Evolutionary conservation across 2,888 invertebrate species (phyloP), one percentile per base, ranked within the genome.

Genomic region (Drosophila colorata): DNA sequence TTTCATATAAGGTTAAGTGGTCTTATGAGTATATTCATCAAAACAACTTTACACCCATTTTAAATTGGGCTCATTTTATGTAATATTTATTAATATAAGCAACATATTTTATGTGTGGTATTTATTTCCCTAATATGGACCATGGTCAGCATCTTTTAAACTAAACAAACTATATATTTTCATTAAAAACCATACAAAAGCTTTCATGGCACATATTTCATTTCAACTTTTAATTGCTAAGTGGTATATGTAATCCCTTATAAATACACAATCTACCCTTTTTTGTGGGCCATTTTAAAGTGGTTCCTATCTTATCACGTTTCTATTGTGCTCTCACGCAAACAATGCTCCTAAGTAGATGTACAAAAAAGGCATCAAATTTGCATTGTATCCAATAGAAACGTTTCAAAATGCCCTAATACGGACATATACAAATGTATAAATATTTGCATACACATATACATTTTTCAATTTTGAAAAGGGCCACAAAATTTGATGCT

Each of bases 351-450:
- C 11, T 14, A 9, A 51, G 44, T 64, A 51, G 52, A 40, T 64
- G 18, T 38, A 33, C 33, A 58, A 43, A 58, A 43, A 37, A 46
- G 53, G 40, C 65, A 65, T 65, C 40, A 67, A 67, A 67, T 51
- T 67, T 67, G 37, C 65, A 47, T 53, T 44, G 52, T 16, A 25
- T 8, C 28, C 46, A 66, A 38, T 41, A 33, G 51, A 63, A 75
- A 57, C 38, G 41, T 69, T 51, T 14, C 40, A 51, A 56, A 51
- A 51, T 28, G 60, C 31, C 49, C 60, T 40, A 69, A 67, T 69
- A 64, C 59, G 28, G 53, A 76, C 76, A 82, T 73, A 46, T 67
- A 59, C 58, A 77, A 60, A 63, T 80, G 77, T 80, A 80, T 68
- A 69, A 38, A 41, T 41, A 49, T 56, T 44, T 48, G 13, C 37